Evolutionary conservation across 2,113 vertebrate genomes (phyloP).

Genomic region (Gnathonemus longibarbis): DNA sequence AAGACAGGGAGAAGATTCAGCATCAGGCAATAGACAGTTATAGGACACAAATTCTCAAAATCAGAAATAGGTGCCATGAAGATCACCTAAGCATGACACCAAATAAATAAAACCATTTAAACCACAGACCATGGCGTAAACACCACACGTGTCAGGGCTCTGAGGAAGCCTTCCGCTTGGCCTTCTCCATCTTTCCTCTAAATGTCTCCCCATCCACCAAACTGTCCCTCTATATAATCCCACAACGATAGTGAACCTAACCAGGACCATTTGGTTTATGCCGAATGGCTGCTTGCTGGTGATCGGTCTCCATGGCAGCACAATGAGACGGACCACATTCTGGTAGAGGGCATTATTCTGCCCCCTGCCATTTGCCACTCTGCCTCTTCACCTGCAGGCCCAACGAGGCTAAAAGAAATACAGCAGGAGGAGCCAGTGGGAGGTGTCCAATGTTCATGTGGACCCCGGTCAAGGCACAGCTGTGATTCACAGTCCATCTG

Average conservation of each 20-base stretch:
- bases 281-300: neutral
- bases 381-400: neutral
- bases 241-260: neutral
- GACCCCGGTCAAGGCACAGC: neutral
- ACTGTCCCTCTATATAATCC: neutral
- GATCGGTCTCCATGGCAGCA: neutral
- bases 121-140: neutral
- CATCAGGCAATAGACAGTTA: neutral
- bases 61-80: neutral
- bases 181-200: neutral
- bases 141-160: neutral
- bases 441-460: neutral
- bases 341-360: neutral
- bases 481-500: slow-evolving; percentile 4
- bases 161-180: neutral
- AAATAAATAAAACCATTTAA: neutral
- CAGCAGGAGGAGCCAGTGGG: neutral
- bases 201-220: neutral
- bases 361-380: neutral
- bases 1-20: neutral
- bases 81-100: neutral
- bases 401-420: neutral
- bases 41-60: neutral
- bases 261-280: neutral
- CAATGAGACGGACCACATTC: neutral